Conservation (phyloP, 2,797 vertebrate species). For the Enteromius thamalakanensis region DNA sequence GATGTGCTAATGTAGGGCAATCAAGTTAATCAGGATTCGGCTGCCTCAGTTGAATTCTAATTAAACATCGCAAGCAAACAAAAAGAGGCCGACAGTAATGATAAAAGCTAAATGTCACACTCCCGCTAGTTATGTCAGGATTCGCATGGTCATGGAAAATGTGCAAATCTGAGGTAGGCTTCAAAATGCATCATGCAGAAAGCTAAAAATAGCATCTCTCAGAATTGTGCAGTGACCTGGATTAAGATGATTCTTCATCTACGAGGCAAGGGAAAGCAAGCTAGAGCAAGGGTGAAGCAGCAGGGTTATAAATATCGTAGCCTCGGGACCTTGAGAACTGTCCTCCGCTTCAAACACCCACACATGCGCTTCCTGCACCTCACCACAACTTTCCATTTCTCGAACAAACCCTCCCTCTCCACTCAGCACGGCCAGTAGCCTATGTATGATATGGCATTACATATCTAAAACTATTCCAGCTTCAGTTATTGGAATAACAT, state of each 20-base stretch:
- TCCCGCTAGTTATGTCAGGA: background rate
- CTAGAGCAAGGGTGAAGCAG: slow-evolving; percentile 47
- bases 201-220: slow-evolving; percentile 23
- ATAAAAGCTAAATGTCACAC: background rate
- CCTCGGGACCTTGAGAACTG: slow-evolving; percentile 70
- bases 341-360: slow-evolving; percentile 69
- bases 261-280: slow-evolving; percentile 44
- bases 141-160: background rate
- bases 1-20: background rate
- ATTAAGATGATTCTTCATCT: slow-evolving; percentile 37
- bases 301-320: slow-evolving; percentile 75
- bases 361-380: slow-evolving; percentile 76
- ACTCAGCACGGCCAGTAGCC: slow-evolving; percentile 12
- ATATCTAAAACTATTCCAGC: background rate
- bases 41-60: background rate
- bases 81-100: background rate
- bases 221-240: slow-evolving; percentile 47
- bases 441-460: background rate
- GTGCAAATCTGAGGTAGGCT: background rate
- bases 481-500: background rate
- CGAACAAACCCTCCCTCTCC: background rate
- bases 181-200: background rate
- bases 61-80: background rate
- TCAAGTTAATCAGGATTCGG: background rate
- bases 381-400: slow-evolving; percentile 76